Evolutionary conservation across 2,888 invertebrate species (phyloP).

Genomic region (Atethmia centrago): DNA sequence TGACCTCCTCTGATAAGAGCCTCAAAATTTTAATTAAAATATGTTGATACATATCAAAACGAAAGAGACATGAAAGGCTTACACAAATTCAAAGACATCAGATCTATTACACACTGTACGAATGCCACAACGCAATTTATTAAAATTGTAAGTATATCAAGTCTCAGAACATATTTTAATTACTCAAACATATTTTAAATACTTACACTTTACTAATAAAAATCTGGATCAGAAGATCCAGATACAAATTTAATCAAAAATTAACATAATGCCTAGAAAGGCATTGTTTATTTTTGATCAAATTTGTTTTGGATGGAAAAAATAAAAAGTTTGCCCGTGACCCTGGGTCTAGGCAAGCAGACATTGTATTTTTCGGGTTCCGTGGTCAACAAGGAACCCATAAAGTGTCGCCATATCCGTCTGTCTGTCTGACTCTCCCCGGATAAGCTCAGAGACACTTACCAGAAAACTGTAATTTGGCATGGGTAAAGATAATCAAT

Average conservation of each 20-base stretch:
- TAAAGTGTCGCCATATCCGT: too few relatives aligned
- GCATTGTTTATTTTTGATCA: background rate
- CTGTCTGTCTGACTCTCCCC: too few relatives aligned
- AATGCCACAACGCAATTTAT: slow-evolving; percentile 9
- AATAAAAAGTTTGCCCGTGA: background rate
- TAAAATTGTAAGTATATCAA: slow-evolving; percentile 3
- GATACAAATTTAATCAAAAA: too few relatives aligned
- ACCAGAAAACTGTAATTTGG: too few relatives aligned
- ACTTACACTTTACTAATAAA: background rate
- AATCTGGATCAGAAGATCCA: background rate
- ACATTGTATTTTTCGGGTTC: background rate
- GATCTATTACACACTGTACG: background rate
- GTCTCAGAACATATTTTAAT: background rate
- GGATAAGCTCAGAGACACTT: too few relatives aligned
- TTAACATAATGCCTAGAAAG: too few relatives aligned
- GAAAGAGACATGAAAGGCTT: background rate
- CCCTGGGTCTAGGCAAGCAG: background rate
- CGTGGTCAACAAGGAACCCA: too few relatives aligned
- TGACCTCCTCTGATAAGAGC: background rate
- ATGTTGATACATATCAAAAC: slow-evolving; percentile 8
- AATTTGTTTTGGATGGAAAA: background rate
- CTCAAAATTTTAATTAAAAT: background rate
- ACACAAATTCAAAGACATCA: slow-evolving; percentile 7
- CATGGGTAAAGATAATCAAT: too few relatives aligned
- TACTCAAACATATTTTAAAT: background rate